Evolutionary conservation across 2,113 vertebrate genomes (phyloP), one percentile per base, ranked within the genome.

Genomic region (Cariama cristata): DNA sequence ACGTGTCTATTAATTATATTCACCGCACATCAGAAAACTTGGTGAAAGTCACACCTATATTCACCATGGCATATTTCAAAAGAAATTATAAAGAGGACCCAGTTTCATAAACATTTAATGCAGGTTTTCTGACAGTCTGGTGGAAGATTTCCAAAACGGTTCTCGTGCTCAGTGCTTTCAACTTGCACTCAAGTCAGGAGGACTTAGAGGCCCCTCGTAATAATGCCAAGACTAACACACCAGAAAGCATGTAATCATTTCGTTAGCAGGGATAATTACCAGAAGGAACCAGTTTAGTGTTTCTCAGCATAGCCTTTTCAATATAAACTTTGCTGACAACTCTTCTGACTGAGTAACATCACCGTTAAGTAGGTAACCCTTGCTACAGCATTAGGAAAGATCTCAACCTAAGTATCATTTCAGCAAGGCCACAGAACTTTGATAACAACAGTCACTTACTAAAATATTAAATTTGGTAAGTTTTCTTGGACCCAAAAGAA

Each of bases 151-250:
- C 58, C 88, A 86, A 79, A 69, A 20, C 8, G 12, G 15, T 24
- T 68, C 45, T 38, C 0, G 1, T n/a, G 35, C 12, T 0, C 0
- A 79, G 7, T 14, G 27, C 58, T 79, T 76, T 69, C 72, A 74
- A 35, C 35, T 84, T 4, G 0, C 0, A 0, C 5, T 14, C 17
- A 47, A 56, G 30, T 44, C n/a, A 28, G 2, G 0, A 53, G 26
- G 47, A 44, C 40, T 50, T 44, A 55, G 59, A 81, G 58, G 32
- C 22, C 21, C 27, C 22, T 74, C 11, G 0, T 23, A 44, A 66
- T 11, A 88, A n/a, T 14, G 62, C 49, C 28, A 64, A 91, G 58
- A 62, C 16, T 56, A 80, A 53, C 68, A 83, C 24, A 77, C 21
- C 12, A 53, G 75, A 64, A 86, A 94, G 30, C 16, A 88, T 8